A percentile compares a stretch with the other conserved stretches of the same genome.
These are phyloP conservation scores for Nymphicus hollandicus DNA, from an alignment of 2,113 vertebrate genomes.

Conservation along the genomic window DNA sequence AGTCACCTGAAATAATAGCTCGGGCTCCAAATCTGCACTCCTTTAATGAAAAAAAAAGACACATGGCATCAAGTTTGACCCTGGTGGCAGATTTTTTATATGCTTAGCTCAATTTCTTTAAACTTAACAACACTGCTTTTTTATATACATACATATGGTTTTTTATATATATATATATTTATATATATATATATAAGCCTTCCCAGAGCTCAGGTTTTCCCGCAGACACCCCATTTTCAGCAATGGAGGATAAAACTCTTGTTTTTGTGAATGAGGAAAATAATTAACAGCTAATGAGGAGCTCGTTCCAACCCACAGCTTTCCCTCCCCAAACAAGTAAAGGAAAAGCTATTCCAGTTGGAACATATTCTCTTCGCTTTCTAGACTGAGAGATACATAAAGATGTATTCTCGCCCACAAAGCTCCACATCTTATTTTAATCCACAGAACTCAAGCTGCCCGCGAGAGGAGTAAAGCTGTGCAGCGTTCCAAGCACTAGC, in stretches of 20 bases:
- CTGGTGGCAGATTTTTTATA: constrained; percentile 66
- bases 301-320: neutral
- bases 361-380: neutral
- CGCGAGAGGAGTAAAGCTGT: constrained; percentile 18
- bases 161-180: neutral
- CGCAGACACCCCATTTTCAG: neutral
- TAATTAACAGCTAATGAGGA: constrained; percentile 50
- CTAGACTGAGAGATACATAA: neutral
- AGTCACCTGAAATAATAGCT: constrained; percentile 94
- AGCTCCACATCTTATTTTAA: constrained; percentile 52
- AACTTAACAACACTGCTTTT: constrained; percentile 14
- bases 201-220: neutral
- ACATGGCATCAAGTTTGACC: constrained; percentile 84
- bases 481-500: neutral
- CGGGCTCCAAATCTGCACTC: constrained; percentile 81
- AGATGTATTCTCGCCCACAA: constrained; percentile 24
- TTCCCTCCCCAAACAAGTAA: neutral
- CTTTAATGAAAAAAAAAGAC: constrained; percentile 82
- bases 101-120: constrained; percentile 60
- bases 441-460: constrained; percentile 9
- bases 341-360: neutral
- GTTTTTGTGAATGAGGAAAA: constrained; percentile 20
- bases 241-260: neutral
- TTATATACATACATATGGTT: neutral
- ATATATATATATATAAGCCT: neutral